Percentiles rank a stretch among this genome's conserved stretches.
These are phyloP conservation scores for Nesoenas mayeri DNA, from an alignment of 2,113 vertebrate species.

Conservation along the genomic window DNA sequence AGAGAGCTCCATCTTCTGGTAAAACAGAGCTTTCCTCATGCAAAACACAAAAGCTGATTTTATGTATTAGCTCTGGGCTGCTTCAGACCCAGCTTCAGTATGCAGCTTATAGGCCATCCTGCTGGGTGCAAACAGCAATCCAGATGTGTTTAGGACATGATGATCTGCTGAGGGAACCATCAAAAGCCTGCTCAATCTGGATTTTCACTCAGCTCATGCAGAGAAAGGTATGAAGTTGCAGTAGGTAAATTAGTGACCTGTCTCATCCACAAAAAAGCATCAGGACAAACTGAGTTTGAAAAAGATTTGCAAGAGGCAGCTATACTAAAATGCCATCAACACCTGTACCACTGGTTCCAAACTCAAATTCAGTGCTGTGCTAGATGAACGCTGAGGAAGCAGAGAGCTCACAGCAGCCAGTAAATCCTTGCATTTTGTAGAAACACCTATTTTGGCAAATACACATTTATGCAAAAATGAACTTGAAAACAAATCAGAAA, in stretches of 20 bases:
- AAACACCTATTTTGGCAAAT: not conserved
- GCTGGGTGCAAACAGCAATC: not conserved
- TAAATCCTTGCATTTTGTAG: not conserved
- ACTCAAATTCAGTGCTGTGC: not conserved
- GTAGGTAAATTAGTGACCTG: not conserved
- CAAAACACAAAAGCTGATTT: not conserved
- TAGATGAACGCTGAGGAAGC: not conserved
- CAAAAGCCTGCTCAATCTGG: not conserved
- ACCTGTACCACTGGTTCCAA: not conserved
- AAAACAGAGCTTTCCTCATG: not conserved
- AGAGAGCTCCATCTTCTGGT: slow-evolving; percentile 34
- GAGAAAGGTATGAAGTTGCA: not conserved
- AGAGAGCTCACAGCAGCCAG: not conserved
- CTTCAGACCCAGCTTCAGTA: not conserved
- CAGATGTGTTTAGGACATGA: fast-evolving
- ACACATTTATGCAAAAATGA: not conserved
- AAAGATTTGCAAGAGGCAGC: not conserved
- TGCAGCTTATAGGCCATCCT: not conserved
- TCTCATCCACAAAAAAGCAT: not conserved
- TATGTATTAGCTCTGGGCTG: not conserved
- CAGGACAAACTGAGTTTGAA: not conserved
- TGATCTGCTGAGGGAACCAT: not conserved
- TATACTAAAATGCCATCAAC: not conserved
- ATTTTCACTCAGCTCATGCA: not conserved
- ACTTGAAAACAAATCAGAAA: not conserved